Conservation (phyloP, 2,888 invertebrate genomes). For the Lasiommata megera region DNA sequence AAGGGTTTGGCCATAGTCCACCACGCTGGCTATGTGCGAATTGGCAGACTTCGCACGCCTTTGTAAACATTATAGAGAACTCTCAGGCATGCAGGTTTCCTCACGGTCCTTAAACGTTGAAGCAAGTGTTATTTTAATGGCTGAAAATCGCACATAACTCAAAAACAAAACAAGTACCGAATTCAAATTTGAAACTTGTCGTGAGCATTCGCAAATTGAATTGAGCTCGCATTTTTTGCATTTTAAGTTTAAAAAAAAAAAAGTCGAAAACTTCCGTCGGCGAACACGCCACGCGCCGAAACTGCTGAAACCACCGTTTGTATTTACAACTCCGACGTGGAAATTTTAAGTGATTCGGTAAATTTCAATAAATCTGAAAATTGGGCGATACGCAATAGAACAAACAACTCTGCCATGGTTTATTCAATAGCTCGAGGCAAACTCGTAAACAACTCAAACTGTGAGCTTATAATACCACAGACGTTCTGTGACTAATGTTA, state of each 20-base stretch:
- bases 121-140: no score
- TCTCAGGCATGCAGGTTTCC: no score
- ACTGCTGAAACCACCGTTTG: neutral
- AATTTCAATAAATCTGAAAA: neutral
- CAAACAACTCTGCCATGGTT: neutral
- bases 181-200: neutral
- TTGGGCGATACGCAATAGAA: neutral
- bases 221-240: neutral
- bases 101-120: no score
- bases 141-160: no score
- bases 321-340: neutral
- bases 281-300: neutral
- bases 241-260: neutral
- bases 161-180: neutral
- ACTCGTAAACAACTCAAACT: neutral
- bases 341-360: neutral
- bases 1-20: no score
- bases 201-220: neutral
- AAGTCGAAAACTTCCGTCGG: neutral
- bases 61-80: no score
- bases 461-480: neutral
- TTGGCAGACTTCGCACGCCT: no score
- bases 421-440: neutral
- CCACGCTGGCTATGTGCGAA: no score
- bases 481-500: neutral